Evolutionary conservation across 2,113 vertebrate genomes (phyloP).

Genomic region (Siphamia tubifer): DNA sequence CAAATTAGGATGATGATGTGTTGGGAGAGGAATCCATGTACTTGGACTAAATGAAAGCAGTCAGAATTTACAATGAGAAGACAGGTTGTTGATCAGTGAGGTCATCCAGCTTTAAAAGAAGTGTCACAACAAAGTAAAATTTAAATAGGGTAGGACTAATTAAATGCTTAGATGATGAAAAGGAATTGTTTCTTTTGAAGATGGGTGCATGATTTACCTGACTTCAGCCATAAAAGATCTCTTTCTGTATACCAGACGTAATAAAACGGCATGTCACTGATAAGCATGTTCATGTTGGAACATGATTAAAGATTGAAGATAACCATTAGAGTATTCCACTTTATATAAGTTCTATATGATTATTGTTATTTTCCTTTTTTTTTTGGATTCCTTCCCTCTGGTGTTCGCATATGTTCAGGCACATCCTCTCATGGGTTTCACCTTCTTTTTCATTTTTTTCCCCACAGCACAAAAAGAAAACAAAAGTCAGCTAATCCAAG

Average conservation of each 20-base stretch:
- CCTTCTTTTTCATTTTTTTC: conserved; percentile 51
- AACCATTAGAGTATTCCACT: background rate
- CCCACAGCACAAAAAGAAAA: conserved; percentile 74
- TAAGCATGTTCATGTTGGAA: background rate
- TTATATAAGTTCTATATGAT: background rate
- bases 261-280: background rate
- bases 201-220: background rate
- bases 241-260: background rate
- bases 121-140: conserved; percentile 4
- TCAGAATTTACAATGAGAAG: background rate
- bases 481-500: conserved; percentile 48
- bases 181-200: background rate
- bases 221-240: background rate
- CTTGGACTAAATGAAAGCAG: conserved; percentile 39
- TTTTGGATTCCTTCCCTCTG: background rate
- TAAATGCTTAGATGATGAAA: background rate
- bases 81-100: background rate
- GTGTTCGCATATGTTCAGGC: background rate
- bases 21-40: conserved; percentile 37
- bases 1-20: conserved; percentile 33
- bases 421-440: conserved; percentile 22
- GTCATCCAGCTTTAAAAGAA: background rate
- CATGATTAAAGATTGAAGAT: background rate
- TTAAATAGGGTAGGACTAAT: background rate
- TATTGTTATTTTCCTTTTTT: background rate